Base-by-base conservation (phyloP, 2,797 vertebrate genomes). In the Sebastes nivosus region DNA sequence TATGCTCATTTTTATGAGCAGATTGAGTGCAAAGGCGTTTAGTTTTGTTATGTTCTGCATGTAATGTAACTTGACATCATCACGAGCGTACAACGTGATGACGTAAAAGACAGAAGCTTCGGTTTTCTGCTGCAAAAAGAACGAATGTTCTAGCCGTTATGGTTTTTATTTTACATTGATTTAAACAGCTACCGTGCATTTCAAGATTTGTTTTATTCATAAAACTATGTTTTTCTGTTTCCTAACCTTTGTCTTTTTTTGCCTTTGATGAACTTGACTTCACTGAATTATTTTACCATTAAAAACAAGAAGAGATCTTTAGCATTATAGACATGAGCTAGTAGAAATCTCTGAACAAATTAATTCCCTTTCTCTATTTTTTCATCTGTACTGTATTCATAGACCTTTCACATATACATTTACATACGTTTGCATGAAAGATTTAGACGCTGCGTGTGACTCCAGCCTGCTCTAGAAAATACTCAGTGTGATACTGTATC, bases 401-500 rank as follows among this genome's bases (percentile, higher is more conserved):
- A 50, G 57, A 61, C 5, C 55, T 71, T 71, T 73, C 27, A 72
- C 30, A 38, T 36, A 55, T n/a, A 52, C 1, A 58, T 67, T 34
- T 36, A 2, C 9, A 67, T 16, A 73, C 18, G 29, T 64, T 30
- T 16, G 65, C 79, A 83, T 84, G 22, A 87, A 80, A 85, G 10
- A 84, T 87, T 38, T 68, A 88, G 32, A 75, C 24, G 12, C 5
- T 50, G 63, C 12, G 52, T 18, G 22, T 70, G 58, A 79, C 46
- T 66, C 77, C 73, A 22, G 60, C 29, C 36, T 71, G 67, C 16
- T 25, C 64, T 72, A 66, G 30, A 84, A 91, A 71, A 81, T n/a
- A 78, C 60, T 77, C 77, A 88, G 68, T 67, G 38, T 63, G 81
- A 79, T 65, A 67, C 38, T 55, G 42, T 66, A 75, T 79, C 68